Evolutionary conservation across 2,797 vertebrate species (phyloP).

Genomic region (Sebastes diploproa): DNA sequence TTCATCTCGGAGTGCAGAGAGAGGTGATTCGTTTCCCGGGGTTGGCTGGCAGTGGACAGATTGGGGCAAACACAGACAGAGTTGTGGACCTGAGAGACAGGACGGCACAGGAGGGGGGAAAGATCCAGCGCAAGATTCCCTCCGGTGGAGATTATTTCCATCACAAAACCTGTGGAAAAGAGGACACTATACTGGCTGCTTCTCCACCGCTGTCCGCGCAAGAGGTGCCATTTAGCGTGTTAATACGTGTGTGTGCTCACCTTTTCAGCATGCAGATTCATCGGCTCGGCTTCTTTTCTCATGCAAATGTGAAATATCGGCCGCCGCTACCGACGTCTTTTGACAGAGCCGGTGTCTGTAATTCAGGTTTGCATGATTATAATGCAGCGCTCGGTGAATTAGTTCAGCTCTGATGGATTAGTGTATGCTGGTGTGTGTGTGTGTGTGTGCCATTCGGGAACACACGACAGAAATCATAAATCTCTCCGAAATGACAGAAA

Average conservation of each 20-base stretch:
- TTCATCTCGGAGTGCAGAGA: constrained; percentile 55
- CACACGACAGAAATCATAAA: constrained; percentile 46
- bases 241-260: constrained; percentile 43
- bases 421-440: background rate
- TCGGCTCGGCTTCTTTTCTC: constrained; percentile 50
- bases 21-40: constrained; percentile 32
- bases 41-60: constrained; percentile 23
- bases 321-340: constrained; percentile 25
- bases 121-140: constrained; percentile 47
- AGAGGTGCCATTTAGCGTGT: constrained; percentile 70
- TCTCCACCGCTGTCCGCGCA: constrained; percentile 47
- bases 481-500: constrained; percentile 32
- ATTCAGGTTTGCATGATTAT: constrained; percentile 52
- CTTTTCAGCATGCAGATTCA: constrained; percentile 70
- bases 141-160: constrained; percentile 63
- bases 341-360: constrained; percentile 46
- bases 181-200: constrained; percentile 55
- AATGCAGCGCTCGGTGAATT: constrained; percentile 38
- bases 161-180: constrained; percentile 64
- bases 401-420: constrained; percentile 51
- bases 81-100: constrained; percentile 49
- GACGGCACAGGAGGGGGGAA: constrained; percentile 9
- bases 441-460: background rate
- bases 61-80: constrained; percentile 43
- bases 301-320: constrained; percentile 58